phyloP scores from a whole-genome alignment of 2,113 vertebrate genomes.

The Leptodactylus fuscus region DNA sequence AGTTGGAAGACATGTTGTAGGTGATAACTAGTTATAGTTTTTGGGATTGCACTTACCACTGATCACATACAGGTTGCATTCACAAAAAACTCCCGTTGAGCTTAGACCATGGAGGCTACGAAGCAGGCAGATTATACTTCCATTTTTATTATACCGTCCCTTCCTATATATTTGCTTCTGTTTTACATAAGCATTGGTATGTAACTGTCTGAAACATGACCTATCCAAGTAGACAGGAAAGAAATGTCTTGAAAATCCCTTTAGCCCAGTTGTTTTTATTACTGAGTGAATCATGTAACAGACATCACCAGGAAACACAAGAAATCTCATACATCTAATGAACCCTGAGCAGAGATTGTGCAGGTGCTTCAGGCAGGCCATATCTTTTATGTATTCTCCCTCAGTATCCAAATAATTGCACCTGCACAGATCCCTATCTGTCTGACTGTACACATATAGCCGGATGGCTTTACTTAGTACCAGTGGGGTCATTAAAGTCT shows the following conservation, averaged over 20 bases:
- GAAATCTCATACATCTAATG: neutral
- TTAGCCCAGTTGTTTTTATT: neutral
- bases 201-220: neutral
- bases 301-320: neutral
- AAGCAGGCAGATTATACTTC: neutral
- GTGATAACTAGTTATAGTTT: too few species aligned
- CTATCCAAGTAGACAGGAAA: neutral
- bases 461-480: too few species aligned
- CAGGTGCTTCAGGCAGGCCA: neutral
- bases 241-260: neutral
- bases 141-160: neutral
- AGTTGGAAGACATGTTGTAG: too few species aligned
- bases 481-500: too few species aligned
- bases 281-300: neutral
- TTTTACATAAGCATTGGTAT: neutral
- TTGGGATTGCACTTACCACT: too few species aligned
- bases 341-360: neutral
- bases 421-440: slow-evolving; percentile 1
- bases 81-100: neutral
- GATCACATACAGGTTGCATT: neutral
- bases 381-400: neutral
- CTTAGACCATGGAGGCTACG: neutral
- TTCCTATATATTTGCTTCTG: neutral
- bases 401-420: neutral
- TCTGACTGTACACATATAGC: neutral